A percentile compares a stretch with the other conserved stretches of the same genome.
phyloP scores from a whole-genome alignment of 2,113 vertebrate species.

The Phaethon lepturus region DNA sequence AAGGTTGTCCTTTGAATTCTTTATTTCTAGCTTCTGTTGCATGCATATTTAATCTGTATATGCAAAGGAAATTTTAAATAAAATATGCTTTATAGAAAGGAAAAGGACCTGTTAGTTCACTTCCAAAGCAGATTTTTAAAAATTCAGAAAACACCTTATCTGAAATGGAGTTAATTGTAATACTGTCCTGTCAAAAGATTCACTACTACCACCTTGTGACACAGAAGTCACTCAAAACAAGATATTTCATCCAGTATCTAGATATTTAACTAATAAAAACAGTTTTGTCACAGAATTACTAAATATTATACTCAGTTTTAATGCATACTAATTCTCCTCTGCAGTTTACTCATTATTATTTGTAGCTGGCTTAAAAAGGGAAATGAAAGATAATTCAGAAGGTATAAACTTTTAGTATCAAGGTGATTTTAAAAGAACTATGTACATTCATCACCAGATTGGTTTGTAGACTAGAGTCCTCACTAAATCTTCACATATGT shows the following conservation, averaged over 20 bases:
- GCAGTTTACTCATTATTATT: neutral
- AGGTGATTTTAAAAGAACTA: neutral
- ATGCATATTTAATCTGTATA: slow-evolving; percentile 58
- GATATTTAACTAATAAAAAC: neutral
- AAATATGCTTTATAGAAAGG: neutral
- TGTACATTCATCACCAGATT: neutral
- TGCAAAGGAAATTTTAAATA: slow-evolving; percentile 46
- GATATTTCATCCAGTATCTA: neutral
- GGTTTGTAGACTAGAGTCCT: neutral
- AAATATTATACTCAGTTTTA: neutral
- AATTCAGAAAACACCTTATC: neutral
- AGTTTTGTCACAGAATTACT: neutral
- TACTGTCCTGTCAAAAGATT: neutral
- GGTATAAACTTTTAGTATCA: neutral
- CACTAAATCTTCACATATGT: neutral
- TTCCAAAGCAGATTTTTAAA: slow-evolving; percentile 4
- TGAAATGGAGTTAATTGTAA: neutral
- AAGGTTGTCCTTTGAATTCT: slow-evolving; percentile 44
- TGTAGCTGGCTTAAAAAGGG: neutral
- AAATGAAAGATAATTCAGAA: neutral
- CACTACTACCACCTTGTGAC: neutral
- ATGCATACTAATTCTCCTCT: neutral
- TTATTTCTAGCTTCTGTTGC: slow-evolving; percentile 40
- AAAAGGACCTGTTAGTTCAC: slow-evolving; percentile 18
- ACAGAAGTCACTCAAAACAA: neutral